Conservation (phyloP, 2,113 vertebrate genomes). For the Calidris pygmaea region DNA sequence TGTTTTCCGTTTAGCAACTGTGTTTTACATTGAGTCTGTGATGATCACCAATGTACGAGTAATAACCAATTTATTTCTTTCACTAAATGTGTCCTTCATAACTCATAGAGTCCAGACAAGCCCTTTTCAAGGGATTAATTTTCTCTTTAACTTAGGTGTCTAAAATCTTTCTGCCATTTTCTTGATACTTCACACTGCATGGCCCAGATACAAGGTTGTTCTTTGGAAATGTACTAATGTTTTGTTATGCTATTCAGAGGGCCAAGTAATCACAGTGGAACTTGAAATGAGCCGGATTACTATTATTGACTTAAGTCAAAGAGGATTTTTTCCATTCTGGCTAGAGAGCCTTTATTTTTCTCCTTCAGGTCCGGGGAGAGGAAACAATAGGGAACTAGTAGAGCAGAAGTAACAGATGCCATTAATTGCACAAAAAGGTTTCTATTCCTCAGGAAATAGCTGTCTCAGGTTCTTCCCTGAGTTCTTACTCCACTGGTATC, state of each 20-base stretch:
- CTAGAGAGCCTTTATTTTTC: slow-evolving; percentile 10
- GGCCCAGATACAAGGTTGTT: not conserved
- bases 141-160: not conserved
- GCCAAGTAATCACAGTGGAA: not conserved
- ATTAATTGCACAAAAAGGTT: not conserved
- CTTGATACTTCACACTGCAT: not conserved
- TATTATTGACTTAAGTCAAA: not conserved
- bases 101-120: not conserved
- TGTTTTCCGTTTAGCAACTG: not conserved
- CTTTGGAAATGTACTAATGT: not conserved
- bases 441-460: slow-evolving; percentile 10
- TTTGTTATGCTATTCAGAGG: not conserved
- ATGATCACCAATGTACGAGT: not conserved
- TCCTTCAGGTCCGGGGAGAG: not conserved
- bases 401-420: slow-evolving; percentile 36
- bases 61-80: not conserved
- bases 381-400: slow-evolving; percentile 3
- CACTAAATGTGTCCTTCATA: not conserved
- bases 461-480: not conserved
- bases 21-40: not conserved
- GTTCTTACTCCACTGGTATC: not conserved
- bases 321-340: not conserved
- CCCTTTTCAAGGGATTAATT: not conserved
- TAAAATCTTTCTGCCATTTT: not conserved
- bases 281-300: not conserved